Percentiles rank a stretch among this genome's conserved stretches.
Conservation (phyloP, 2,113 vertebrate species). For the Thunnus maccoyii region DNA sequence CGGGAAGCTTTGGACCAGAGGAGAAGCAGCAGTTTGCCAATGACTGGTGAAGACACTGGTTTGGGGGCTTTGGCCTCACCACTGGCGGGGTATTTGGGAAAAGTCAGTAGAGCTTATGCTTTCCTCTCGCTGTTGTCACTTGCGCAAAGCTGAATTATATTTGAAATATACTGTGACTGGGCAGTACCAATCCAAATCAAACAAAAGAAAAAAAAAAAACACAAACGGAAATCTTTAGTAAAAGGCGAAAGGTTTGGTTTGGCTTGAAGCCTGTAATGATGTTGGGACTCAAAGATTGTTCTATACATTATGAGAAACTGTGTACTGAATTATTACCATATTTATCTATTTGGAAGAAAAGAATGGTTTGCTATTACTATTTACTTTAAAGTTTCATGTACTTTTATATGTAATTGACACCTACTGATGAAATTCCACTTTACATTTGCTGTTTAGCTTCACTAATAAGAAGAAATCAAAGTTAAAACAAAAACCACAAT, state of each 20-base stretch:
- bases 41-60: slow-evolving; percentile 94
- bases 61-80: slow-evolving; percentile 92
- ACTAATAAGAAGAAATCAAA: no score
- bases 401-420: background rate
- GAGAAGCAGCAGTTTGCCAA: slow-evolving; percentile 91
- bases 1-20: slow-evolving; percentile 86
- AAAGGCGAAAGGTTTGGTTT: slow-evolving; percentile 94
- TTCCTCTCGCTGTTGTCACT: slow-evolving; percentile 88
- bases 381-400: no score
- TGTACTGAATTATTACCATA: background rate
- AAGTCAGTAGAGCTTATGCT: slow-evolving; percentile 95
- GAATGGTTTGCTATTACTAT: background rate
- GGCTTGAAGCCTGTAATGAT: background rate
- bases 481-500: background rate
- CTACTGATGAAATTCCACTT: background rate
- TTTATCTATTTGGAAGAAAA: background rate
- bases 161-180: slow-evolving; percentile 75
- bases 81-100: slow-evolving; percentile 98
- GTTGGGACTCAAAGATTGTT: background rate
- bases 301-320: slow-evolving; percentile 7
- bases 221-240: slow-evolving; percentile 92
- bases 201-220: slow-evolving; percentile 34
- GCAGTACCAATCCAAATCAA: slow-evolving; percentile 71
- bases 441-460: no score
- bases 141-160: slow-evolving; percentile 93